Evolutionary conservation across 2,888 invertebrate genomes (phyloP).

Genomic region (Melanchra persicariae): DNA sequence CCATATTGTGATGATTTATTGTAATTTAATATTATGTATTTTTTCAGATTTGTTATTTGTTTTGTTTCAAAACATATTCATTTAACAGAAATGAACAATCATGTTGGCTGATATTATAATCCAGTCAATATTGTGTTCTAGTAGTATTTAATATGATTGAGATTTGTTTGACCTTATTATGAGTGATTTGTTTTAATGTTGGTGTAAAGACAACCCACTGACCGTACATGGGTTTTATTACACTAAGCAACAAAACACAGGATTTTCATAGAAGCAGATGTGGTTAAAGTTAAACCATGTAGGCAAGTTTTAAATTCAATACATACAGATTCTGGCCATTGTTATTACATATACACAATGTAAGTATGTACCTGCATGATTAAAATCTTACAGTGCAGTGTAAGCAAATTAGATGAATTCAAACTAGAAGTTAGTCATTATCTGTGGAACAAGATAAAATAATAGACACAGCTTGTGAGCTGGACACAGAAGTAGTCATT

Average conservation of each 20-base stretch:
- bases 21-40: not conserved
- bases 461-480: not conserved
- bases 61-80: not conserved
- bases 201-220: too few species aligned
- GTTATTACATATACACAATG: not conserved
- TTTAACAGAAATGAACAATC: not conserved
- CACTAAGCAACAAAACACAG: not conserved
- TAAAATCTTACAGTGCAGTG: not conserved
- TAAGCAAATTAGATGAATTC: not conserved
- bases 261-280: not conserved
- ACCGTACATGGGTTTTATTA: too few species aligned
- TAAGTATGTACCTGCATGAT: not conserved
- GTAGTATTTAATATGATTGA: not conserved
- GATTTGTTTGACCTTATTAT: not conserved
- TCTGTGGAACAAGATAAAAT: not conserved
- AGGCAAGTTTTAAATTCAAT: not conserved
- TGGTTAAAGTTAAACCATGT: not conserved
- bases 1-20: not conserved
- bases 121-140: not conserved
- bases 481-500: not conserved
- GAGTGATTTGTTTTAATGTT: not conserved
- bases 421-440: not conserved
- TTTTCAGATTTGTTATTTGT: not conserved
- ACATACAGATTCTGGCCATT: not conserved
- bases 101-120: not conserved